Percentiles rank a stretch among this genome's conserved stretches.
Evolutionary conservation across 2,113 vertebrate genomes (phyloP).

Genomic region (Rhinogobius similis): DNA sequence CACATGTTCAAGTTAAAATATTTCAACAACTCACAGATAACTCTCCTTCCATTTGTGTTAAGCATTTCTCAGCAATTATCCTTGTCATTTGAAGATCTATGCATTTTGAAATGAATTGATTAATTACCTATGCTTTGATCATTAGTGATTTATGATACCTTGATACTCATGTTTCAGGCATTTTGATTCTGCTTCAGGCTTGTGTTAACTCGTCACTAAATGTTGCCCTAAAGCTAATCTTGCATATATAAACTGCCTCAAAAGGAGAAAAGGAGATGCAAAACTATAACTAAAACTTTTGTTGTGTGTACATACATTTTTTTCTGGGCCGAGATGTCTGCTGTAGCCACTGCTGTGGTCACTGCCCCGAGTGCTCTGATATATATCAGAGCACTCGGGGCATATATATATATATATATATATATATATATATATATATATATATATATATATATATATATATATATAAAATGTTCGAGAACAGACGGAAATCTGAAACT

Average conservation of each 20-base stretch:
- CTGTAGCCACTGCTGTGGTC: too few relatives aligned
- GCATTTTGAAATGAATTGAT: neutral
- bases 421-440: too few relatives aligned
- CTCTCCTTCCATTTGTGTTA: neutral
- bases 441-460: too few relatives aligned
- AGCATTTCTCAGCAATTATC: neutral
- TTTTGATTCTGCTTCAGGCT: neutral
- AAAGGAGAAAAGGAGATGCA: too few relatives aligned
- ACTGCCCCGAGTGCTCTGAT: too few relatives aligned
- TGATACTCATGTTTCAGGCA: neutral
- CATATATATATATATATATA: too few relatives aligned
- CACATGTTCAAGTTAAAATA: constrained; percentile 50
- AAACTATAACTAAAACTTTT: too few relatives aligned
- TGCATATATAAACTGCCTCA: neutral
- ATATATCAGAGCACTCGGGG: too few relatives aligned
- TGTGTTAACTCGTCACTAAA: neutral
- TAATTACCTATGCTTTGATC: neutral
- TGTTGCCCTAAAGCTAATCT: neutral
- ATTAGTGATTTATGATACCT: neutral
- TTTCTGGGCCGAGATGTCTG: too few relatives aligned
- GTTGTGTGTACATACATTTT: too few relatives aligned
- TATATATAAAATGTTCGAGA: too few relatives aligned
- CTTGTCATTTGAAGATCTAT: neutral
- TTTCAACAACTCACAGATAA: neutral
- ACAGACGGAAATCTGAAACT: too few relatives aligned